Base-by-base conservation (phyloP, 2,113 vertebrate species). In the Pseudorasbora parva region DNA sequence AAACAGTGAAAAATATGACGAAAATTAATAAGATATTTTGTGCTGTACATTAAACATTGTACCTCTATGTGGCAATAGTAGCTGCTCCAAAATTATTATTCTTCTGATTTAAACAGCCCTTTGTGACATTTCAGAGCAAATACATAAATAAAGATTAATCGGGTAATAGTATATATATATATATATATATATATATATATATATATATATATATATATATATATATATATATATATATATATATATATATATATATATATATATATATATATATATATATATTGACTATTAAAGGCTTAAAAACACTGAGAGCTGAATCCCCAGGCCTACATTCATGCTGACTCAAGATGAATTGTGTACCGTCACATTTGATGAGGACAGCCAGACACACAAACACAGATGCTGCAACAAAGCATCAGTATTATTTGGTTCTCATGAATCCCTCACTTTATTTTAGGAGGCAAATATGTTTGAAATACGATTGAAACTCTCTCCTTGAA, bases 301-400 rank as follows among this genome's bases (percentile, higher is more conserved):
- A 59, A 23, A 59, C 8, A 68, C 41, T 68, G 64, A 37, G 33
- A 68, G 30, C 64, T 68, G 64, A 21, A 37, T 68, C 30, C 17
- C 33, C 64, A 68, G 64, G 64, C 17, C 17, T 68, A 33, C 19
- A 71, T 71, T 71, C 68, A 71, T 23, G 19, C 41, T 43, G 37
- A 71, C 68, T 71, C 68, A 71, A 71, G 37, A 45, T 45, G n/a
- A 45, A 5, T n/a, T 23, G 68, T 71, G 68, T 45, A 14, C 9
- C 4, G 4, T 45, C 37, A 23, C 37, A 43, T 71, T 45, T 23
- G 41, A 45, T 23, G 37, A 21, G 0, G 11, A 72, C 11, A 72
- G 69, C 68, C 37, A 47, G 41, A 72, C 41, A 72, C 41, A 72
- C n/a, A 72, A 72, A 72, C 69, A 72, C 41, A 3, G 2, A 45